These are phyloP conservation scores for Prunella fulvescens DNA, from an alignment of 2,113 vertebrate genomes.

Conservation along the genomic window DNA sequence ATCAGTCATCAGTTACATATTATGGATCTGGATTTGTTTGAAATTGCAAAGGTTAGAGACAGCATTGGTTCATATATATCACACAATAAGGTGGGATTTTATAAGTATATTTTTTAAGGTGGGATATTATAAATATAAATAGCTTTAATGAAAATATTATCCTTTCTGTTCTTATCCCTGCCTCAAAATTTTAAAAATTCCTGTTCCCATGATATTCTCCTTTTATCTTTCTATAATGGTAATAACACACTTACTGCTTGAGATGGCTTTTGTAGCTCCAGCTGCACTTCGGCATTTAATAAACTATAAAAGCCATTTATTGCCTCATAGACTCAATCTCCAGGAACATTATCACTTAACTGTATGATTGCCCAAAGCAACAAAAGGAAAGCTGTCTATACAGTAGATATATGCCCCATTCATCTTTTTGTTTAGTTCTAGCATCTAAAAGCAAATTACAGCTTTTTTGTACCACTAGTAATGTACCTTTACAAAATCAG, in stretches of 20 bases:
- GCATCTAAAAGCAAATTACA: conserved; percentile 24
- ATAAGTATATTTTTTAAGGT: background rate
- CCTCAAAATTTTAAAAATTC: background rate
- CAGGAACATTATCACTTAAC: conserved; percentile 50
- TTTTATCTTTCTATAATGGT: conserved; percentile 7
- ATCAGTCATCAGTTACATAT: background rate
- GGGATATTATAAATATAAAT: background rate
- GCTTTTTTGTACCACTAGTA: conserved; percentile 1
- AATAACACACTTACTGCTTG: conserved; percentile 20
- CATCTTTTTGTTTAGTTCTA: conserved; percentile 1
- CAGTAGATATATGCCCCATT: background rate
- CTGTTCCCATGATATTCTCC: background rate
- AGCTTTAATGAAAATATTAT: background rate
- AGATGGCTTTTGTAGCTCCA: conserved; percentile 55
- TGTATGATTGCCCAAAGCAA: conserved; percentile 43
- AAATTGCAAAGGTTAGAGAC: background rate
- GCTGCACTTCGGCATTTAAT: conserved; percentile 39
- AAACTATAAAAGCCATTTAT: conserved; percentile 32
- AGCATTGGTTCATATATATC: background rate
- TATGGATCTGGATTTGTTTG: background rate
- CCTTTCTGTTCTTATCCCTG: background rate
- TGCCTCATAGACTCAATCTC: conserved; percentile 31
- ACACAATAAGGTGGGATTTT: background rate
- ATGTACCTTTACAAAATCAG: conserved; percentile 29
- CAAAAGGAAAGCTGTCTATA: conserved; percentile 27